phyloP scores from a whole-genome alignment of 2,797 vertebrate species.

The Glyptemys insculpta region DNA sequence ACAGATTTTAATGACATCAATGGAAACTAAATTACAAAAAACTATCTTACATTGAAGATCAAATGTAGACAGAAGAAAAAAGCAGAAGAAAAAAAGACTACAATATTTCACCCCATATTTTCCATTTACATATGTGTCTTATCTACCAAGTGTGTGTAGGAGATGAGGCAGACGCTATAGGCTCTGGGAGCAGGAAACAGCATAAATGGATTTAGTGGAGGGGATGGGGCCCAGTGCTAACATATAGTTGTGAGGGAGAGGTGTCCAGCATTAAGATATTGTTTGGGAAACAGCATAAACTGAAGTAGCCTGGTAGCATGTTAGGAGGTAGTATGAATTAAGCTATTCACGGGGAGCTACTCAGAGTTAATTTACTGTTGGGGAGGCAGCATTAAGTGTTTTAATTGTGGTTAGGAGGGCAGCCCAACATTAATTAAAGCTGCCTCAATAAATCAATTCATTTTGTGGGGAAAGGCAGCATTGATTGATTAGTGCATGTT shows the following conservation, averaged over 20 bases:
- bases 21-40: conserved; percentile 18
- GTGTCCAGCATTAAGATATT: neutral
- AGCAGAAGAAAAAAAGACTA: neutral
- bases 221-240: neutral
- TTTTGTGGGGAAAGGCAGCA: conserved; percentile 47
- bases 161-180: neutral
- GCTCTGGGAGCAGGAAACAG: neutral
- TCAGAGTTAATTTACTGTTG: neutral
- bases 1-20: neutral
- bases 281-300: conserved; percentile 42
- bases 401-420: neutral
- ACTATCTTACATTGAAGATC: conserved; percentile 6
- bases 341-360: conserved; percentile 32
- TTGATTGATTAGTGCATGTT: conserved; percentile 24
- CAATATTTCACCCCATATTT: neutral
- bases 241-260: neutral
- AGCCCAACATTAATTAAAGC: neutral
- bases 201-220: neutral
- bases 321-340: conserved; percentile 48
- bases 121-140: neutral
- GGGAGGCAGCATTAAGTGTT: neutral
- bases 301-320: conserved; percentile 27
- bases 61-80: neutral
- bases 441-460: conserved; percentile 21
- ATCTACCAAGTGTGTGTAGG: neutral